phyloP scores from a whole-genome alignment of 1,140 invertebrate genomes.

The Plectus sambesii region DNA sequence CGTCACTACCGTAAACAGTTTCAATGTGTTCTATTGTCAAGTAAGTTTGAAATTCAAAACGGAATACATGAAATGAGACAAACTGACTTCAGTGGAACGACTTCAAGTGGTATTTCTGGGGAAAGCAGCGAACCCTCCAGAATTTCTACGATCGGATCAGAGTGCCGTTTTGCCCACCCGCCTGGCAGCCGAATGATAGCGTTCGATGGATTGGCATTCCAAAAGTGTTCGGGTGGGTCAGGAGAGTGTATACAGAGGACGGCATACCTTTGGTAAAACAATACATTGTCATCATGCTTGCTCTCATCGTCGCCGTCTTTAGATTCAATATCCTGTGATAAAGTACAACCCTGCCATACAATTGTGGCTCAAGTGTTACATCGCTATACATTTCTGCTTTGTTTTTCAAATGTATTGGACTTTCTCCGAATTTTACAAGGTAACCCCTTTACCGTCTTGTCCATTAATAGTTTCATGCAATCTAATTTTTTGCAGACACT shows the following conservation, averaged over 20 bases:
- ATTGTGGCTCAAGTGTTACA: constrained; percentile 32
- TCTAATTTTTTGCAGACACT: constrained; percentile 39
- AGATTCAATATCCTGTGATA: constrained; percentile 28
- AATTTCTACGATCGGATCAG: constrained; percentile 32
- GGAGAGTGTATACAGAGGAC: constrained; percentile 27
- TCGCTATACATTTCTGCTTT: constrained; percentile 34
- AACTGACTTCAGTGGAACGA: constrained; percentile 31
- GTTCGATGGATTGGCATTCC: constrained; percentile 30
- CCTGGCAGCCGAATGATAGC: constrained; percentile 34
- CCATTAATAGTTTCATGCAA: constrained; percentile 44
- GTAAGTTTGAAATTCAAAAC: constrained; percentile 31
- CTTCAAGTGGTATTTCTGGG: constrained; percentile 31
- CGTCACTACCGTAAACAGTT: constrained; percentile 50
- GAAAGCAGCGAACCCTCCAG: constrained; percentile 35
- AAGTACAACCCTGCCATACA: constrained; percentile 38
- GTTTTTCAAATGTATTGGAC: constrained; percentile 37
- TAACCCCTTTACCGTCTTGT: too few relatives aligned
- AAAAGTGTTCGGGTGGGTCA: constrained; percentile 44
- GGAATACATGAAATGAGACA: not conserved
- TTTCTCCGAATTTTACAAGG: too few relatives aligned
- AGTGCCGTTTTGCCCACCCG: constrained; percentile 40
- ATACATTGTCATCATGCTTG: constrained; percentile 13
- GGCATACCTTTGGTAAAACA: constrained; percentile 33
- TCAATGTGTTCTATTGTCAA: constrained; percentile 52
- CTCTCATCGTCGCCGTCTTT: not conserved